Percentiles rank a stretch among this genome's conserved stretches.
phyloP scores from a whole-genome alignment of 2,888 invertebrate species.

The Oxytorus armatus region DNA sequence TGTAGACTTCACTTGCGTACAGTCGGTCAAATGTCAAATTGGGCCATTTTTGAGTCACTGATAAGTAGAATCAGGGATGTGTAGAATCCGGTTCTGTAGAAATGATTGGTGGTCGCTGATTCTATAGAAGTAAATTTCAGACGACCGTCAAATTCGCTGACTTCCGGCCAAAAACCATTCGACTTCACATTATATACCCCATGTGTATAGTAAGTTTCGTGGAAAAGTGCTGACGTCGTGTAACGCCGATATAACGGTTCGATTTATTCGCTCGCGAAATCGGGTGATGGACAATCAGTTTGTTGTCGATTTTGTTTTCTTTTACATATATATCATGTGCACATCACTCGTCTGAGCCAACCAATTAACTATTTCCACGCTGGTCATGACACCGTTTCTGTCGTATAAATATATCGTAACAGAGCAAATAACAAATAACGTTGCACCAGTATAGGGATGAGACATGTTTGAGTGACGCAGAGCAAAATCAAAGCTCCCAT shows the following conservation, averaged over 20 bases:
- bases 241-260: conserved; percentile 8
- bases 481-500: conserved; percentile 26
- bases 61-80: too few relatives aligned
- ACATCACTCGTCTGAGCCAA: conserved; percentile 36
- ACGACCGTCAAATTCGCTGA: neutral
- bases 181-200: neutral
- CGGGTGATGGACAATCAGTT: conserved; percentile 37
- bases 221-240: conserved; percentile 45
- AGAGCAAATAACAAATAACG: conserved; percentile 29
- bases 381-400: conserved; percentile 20
- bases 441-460: conserved; percentile 16
- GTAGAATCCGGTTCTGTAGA: too few relatives aligned
- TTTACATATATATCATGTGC: conserved; percentile 1
- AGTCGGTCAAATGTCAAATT: too few relatives aligned
- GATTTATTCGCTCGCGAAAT: conserved; percentile 33
- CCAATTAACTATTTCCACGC: conserved; percentile 57
- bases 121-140: neutral
- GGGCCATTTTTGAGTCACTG: too few relatives aligned
- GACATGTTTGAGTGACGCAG: conserved; percentile 23
- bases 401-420: conserved; percentile 31
- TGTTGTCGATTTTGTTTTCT: conserved; percentile 1
- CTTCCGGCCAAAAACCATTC: neutral
- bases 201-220: neutral
- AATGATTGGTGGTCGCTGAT: too few relatives aligned
- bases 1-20: too few relatives aligned